Base-by-base conservation (phyloP, 2,888 invertebrate species). In the Microplitis manilae region DNA sequence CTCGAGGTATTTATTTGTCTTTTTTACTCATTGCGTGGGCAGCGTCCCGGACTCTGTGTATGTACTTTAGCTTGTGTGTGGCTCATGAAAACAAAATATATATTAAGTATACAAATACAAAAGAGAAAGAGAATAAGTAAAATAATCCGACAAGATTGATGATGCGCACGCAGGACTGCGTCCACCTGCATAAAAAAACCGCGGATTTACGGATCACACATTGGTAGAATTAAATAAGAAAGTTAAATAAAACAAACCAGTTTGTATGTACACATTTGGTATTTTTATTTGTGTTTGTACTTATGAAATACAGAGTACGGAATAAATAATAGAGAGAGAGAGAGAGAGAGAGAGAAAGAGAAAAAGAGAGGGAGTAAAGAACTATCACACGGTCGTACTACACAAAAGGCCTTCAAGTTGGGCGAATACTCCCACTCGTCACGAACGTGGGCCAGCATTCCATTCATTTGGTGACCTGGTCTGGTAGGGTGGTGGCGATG, bases 361-460 rank as follows among this genome's bases (percentile, higher is more conserved):
- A 41, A 41, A 9, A 41, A 41, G 9, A 41, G 50, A 50, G 8
- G 50, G 50, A 13, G 13, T 40, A 61, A 20, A 41, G 68, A 61
- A 13, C 39, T 17, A 17, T 38, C 15, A 17, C n/a, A 41, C 60
- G 59, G 9, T 50, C 50, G 13, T 62, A 62, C 62, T 17, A 17
- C 40, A 71, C 40, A 13, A 38, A 71, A 62, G 71, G 39, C 71
- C 71, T 71, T 71, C 71, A 40, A 62, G 15, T 17, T 41, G 39
- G 39, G 50, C 50, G 50, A 59, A 38, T 39, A 20, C 62, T 40
- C 77, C 74, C 70, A 77, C 81, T 79, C 80, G 50, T 50, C 50
- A 81, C 77, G 81, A 80, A 85, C 86, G 87, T 87, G 86, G 87
- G 87, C 81, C 84, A 85, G 85, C 86, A 86, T 87, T 87, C 86